Evolutionary conservation across 2,888 invertebrate species (phyloP), one percentile per base, ranked within the genome.

Genomic region (Caenorhabditis japonica): DNA sequence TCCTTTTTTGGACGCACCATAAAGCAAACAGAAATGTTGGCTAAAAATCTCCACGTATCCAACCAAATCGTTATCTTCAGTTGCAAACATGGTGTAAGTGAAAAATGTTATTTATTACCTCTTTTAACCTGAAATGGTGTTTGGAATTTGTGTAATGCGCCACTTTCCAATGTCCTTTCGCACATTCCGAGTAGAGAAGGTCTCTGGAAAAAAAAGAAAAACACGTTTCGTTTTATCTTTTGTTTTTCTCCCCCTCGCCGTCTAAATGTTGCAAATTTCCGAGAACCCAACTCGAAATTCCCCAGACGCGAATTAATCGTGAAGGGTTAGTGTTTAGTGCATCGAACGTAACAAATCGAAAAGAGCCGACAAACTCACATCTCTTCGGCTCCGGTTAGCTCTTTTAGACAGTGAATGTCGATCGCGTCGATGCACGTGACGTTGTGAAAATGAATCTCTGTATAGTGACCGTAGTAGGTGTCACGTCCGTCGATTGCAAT

Each of bases 331-430:
- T 30, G 30, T n/a, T n/a, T 62, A 62, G 61, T 52, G 43, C 60
- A 61, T 55, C 62, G 62, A 62, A 62, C 62, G 62, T 55, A 62
- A 44, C 62, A 55, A 55, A 62, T 53, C 53, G 62, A 61, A 25
- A 43, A 17, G 36, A 19, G 12, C 33, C 21, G 27, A 34, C 4
- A 19, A 47, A 64, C 75, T 60, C 33, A 79, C 79, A 79, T 79
- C 70, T 79, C 79, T 47, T 79, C 79, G 30, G 79, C 79, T 36
- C 79, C 79, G 13, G 79, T 79, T 27, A 79, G 52, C 43, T 75
- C 76, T 58, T 72, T 71, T 17, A 79, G 53, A 27, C 79, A 79
- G 62, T 79, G 76, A 46, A 79, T 66, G 46, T 75, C 53, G 21
- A 79, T 58, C 1, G 72, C 59, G 8, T 68, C 49, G 23, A 79